Base-by-base conservation (phyloP, 1,140 invertebrate species). In the Euglossa dilemma region DNA sequence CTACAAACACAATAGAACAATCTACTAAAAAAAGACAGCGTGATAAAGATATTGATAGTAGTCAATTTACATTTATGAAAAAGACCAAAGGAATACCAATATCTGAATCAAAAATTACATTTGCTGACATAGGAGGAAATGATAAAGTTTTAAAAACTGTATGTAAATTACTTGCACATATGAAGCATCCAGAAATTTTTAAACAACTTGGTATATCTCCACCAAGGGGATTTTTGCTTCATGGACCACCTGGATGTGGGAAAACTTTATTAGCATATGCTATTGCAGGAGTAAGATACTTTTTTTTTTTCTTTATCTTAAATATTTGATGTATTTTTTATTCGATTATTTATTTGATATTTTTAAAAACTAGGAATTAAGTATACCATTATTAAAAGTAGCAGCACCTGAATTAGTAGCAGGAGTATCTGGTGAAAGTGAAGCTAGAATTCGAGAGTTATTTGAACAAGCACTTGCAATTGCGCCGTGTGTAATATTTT, bases 351-450 rank as follows among this genome's bases (percentile, higher is more conserved):
- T 79, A 81, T 61, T 28, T 25, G 63, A 25, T 59, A 59, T 57
- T 43, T 84, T 73, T 16, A 71, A 23, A 57, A 25, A 71, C 50
- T 79, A 96, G 95, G 96, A 97, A 94, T 87, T 97, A 63, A 91
- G 94, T 79, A 91, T 99, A 72, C 97, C 98, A 1, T 93, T 99
- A 43, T 92, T 99, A 18, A 97, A 98, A 94, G 96, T 99, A 9
- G 96, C 97, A 64, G 98, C 98, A 0, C 98, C 99, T 6, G 98
- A 99, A 94, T 92, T 99, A 63, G 96, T 99, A 47, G 97, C 97
- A n/a, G 98, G 99, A 23, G 96, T 99, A 85, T 99, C 98, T 6
- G 99, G 99, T 0, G 98, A 99, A 92, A 99, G 98, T 20, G 99
- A 99, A 95, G 97, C 98, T 89, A 96, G 98, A 87, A 98, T 99